phyloP scores from a whole-genome alignment of 2,888 invertebrate genomes.

The Aleiodes leptofemur region DNA sequence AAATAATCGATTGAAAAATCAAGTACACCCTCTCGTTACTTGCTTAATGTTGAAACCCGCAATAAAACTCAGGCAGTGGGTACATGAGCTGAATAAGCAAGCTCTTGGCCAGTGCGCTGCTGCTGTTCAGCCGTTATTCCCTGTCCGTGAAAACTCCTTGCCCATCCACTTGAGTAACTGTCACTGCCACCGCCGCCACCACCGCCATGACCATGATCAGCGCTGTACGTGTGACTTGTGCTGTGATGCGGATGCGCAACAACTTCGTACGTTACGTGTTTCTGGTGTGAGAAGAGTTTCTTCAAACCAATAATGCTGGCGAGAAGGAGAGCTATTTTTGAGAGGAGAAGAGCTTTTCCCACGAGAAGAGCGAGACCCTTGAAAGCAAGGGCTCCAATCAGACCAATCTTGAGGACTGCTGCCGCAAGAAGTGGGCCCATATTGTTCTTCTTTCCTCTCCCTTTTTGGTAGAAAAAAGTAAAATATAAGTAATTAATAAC shows the following conservation, averaged over 20 bases:
- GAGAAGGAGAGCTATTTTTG: conserved; percentile 88
- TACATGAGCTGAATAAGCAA: conserved; percentile 81
- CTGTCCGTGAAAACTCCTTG: conserved; percentile 77
- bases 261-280: conserved; percentile 85
- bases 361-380: conserved; percentile 88
- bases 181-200: conserved; percentile 75
- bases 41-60: background rate
- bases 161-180: conserved; percentile 80
- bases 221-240: conserved; percentile 75
- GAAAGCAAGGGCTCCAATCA: conserved; percentile 87
- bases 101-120: conserved; percentile 75
- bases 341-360: conserved; percentile 89
- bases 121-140: conserved; percentile 66
- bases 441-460: conserved; percentile 85
- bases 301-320: conserved; percentile 89
- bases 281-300: conserved; percentile 86
- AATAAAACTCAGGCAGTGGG: conserved; percentile 34
- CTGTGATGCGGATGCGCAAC: conserved; percentile 84
- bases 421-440: conserved; percentile 85
- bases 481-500: background rate
- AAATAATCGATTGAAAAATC: background rate
- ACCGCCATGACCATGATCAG: conserved; percentile 71
- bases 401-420: conserved; percentile 87
- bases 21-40: background rate
- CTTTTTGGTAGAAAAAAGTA: conserved; percentile 65